phyloP scores from a whole-genome alignment of 2,113 vertebrate species.

The Diphyllodes magnificus region DNA sequence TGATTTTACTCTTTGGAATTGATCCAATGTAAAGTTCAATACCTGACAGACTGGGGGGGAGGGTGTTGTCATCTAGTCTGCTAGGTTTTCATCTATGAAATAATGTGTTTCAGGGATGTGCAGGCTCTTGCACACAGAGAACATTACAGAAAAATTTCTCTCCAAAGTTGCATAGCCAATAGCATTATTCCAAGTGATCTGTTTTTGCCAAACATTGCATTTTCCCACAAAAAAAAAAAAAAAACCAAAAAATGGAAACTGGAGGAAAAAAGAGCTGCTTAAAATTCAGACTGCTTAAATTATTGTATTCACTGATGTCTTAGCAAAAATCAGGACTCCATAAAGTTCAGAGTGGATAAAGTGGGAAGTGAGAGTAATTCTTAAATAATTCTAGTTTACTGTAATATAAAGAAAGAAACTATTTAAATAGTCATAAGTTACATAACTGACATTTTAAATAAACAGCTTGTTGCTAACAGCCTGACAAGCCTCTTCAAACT shows the following conservation, averaged over 20 bases:
- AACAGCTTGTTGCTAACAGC: neutral
- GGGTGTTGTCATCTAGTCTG: neutral
- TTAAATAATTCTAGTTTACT: neutral
- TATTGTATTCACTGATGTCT: neutral
- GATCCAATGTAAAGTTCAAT: neutral
- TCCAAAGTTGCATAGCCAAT: neutral
- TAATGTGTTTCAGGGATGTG: neutral
- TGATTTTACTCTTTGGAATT: neutral
- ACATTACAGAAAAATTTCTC: neutral
- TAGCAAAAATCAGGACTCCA: neutral
- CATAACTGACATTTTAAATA: slow-evolving; percentile 36
- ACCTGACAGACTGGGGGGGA: neutral
- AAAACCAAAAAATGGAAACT: rapidly evolving
- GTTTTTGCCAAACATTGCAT: neutral
- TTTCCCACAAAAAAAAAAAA: neutral
- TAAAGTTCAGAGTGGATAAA: neutral
- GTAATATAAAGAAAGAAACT: neutral
- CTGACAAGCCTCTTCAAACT: neutral
- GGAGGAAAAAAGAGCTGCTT: neutral
- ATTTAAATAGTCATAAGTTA: neutral
- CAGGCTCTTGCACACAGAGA: neutral
- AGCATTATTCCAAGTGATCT: neutral
- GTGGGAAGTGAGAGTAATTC: neutral
- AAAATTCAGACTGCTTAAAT: neutral
- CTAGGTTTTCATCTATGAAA: neutral